Base-by-base conservation (phyloP, 23 tunicate genomes). In the Aplidium turbinatum region DNA sequence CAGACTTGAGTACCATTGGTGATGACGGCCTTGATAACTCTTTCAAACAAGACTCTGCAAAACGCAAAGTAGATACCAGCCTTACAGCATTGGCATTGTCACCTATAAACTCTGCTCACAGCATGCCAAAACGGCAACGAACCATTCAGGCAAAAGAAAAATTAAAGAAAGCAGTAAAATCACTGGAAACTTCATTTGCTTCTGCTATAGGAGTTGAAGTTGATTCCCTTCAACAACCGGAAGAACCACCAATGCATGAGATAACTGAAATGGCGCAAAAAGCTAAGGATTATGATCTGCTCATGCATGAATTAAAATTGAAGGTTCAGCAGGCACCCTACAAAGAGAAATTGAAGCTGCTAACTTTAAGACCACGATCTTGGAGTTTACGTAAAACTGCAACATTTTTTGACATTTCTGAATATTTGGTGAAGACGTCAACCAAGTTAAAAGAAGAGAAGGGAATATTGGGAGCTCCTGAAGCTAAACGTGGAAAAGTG, bases 61-160 rank as follows among this genome's bases (percentile, higher is more conserved):
- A 53, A 19, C 60, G 60, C 22, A 53, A 53, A 19, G 5, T 53
- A 53, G 60, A 53, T 19, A 5, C n/a, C 60, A 53, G 60, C 60
- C 22, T 19, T 38, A 29, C n/a, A n/a, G n/a, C n/a, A n/a, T n/a
- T n/a, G n/a, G n/a, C n/a, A n/a, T n/a, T n/a, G n/a, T 60, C 67
- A 5, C 61, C 67, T 5, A 4, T 60, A 60, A 38, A 3, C 9
- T 29, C 67, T 29, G 6, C 67, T 60, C 35, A 60, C 38, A 25
- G 67, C 5, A 3, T 60, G 6, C 67, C 67, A 5, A 60, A 60
- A 23, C 67, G 35, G 30, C 7, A 4, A n/a, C 38, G 35, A 27
- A 60, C 31, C 3, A 28, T 4, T 16, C 7, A 60, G 31, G 67
- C 67, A 24, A 60, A 60, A 29, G 35, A 60, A 29, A 60, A 60